Conservation (phyloP, 2,797 vertebrate species). For the Sternotherus odoratus region DNA sequence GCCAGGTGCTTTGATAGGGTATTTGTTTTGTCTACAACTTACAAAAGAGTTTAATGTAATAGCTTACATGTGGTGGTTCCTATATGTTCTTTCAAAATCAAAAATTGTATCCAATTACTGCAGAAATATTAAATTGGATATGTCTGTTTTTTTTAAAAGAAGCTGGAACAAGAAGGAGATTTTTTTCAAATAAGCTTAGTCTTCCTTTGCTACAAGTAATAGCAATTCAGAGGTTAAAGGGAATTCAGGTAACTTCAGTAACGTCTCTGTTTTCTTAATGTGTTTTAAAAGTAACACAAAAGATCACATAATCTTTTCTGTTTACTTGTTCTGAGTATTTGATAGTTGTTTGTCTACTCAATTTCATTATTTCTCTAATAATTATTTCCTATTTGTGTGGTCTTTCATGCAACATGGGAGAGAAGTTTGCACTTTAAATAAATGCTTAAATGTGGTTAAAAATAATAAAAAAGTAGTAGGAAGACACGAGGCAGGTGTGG, state of each 20-base stretch:
- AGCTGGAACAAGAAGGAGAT: background rate
- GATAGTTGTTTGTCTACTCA: background rate
- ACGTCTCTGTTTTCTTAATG: background rate
- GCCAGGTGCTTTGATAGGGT: background rate
- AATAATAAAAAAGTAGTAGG: background rate
- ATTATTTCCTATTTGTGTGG: background rate
- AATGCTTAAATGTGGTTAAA: background rate
- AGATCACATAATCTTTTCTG: background rate
- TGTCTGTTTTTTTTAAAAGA: background rate
- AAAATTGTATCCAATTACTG: slow-evolving; percentile 1
- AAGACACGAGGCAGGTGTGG: background rate
- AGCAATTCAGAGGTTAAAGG: background rate
- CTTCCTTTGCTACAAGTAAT: background rate
- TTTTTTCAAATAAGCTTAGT: background rate
- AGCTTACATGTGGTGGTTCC: background rate
- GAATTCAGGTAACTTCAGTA: background rate
- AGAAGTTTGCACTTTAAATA: background rate
- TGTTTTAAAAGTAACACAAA: background rate
- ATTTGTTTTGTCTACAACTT: slow-evolving; percentile 4
- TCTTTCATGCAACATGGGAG: accelerated
- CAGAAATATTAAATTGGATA: background rate
- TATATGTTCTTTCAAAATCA: background rate
- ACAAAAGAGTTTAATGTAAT: slow-evolving; percentile 6
- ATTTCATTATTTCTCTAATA: background rate
- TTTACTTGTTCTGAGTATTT: background rate